These are phyloP conservation scores for Ectemnius cavifrons DNA, from an alignment of 2,888 invertebrate species.

Conservation along the genomic window DNA sequence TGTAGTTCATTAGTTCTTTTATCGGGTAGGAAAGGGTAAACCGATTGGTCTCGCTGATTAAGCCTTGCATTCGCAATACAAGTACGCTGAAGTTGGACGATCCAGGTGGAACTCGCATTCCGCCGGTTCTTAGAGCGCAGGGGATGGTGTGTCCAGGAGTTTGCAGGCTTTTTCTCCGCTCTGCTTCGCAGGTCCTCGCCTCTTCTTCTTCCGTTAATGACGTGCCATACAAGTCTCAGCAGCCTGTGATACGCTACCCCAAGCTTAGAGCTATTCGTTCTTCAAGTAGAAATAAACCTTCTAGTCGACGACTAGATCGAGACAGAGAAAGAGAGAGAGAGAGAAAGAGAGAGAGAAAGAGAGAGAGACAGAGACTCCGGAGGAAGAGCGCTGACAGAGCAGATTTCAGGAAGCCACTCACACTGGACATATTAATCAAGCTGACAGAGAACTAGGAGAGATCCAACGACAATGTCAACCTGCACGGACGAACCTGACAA, in stretches of 20 bases:
- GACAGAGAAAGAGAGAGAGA: conserved; percentile 5
- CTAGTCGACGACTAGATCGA: conserved; percentile 43
- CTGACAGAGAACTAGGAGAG: conserved; percentile 52
- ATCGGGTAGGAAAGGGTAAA: conserved; percentile 35
- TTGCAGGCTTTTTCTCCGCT: conserved; percentile 6
- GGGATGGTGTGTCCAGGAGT: neutral
- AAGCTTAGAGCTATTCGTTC: conserved; percentile 43
- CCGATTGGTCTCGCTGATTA: conserved; percentile 43
- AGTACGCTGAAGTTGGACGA: conserved; percentile 13
- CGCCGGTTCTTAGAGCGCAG: too few relatives aligned
- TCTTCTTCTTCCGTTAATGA: conserved; percentile 52
- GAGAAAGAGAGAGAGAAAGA: neutral
- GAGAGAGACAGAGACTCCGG: neutral
- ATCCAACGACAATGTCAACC: conserved; percentile 73
- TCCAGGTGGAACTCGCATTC: neutral
- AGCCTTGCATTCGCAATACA: conserved; percentile 25
- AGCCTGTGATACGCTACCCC: conserved; percentile 74
- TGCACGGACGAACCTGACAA: conserved; percentile 76
- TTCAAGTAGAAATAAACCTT: conserved; percentile 45
- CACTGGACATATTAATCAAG: conserved; percentile 49
- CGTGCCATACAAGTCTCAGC: conserved; percentile 74
- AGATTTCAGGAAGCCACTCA: conserved; percentile 10
- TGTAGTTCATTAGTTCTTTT: conserved; percentile 42
- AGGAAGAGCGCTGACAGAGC: conserved; percentile 1
- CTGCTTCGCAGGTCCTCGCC: conserved; percentile 63